A percentile compares a stretch with the other conserved stretches of the same genome.
phyloP scores from a whole-genome alignment of 2,113 vertebrate species.

The Prochilodus magdalenae region DNA sequence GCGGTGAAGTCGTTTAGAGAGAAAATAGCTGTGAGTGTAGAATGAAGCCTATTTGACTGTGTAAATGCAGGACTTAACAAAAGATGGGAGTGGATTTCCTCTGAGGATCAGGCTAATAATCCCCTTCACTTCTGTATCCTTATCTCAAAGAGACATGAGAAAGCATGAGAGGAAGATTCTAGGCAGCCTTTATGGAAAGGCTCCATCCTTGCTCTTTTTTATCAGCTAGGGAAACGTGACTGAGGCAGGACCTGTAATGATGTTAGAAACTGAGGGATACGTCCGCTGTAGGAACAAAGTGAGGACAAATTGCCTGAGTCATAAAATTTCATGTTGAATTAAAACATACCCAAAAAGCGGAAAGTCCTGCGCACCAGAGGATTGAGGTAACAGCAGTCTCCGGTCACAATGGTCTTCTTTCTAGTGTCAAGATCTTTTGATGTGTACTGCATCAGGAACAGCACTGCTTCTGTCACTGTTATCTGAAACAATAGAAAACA shows the following conservation, averaged over 20 bases:
- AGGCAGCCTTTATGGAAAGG: not conserved
- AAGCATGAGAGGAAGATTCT: not conserved
- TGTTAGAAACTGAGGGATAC: not conserved
- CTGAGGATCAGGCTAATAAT: slow-evolving; percentile 63
- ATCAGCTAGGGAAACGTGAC: not conserved
- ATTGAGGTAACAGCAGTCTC: slow-evolving; percentile 98
- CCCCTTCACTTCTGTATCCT: slow-evolving; percentile 47
- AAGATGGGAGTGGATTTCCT: slow-evolving; percentile 53
- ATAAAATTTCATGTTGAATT: not conserved
- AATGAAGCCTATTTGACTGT: slow-evolving; percentile 16
- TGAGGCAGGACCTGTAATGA: too few species aligned
- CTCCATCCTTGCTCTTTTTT: not conserved
- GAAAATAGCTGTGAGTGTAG: not conserved
- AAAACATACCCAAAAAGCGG: slow-evolving; percentile 91
- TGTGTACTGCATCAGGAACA: slow-evolving; percentile 96
- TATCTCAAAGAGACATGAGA: slow-evolving; percentile 59
- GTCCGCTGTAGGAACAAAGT: not conserved
- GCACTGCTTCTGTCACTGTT: slow-evolving; percentile 91
- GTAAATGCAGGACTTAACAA: slow-evolving; percentile 50
- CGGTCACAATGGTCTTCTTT: slow-evolving; percentile 93
- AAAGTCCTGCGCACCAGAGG: slow-evolving; percentile 93
- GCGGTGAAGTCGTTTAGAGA: not conserved
- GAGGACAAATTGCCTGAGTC: not conserved
- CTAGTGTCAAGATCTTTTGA: slow-evolving; percentile 95
- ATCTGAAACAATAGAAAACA: slow-evolving; percentile 82